Base-by-base conservation (phyloP, 2,797 vertebrate genomes). In the Melopsittacus undulatus region DNA sequence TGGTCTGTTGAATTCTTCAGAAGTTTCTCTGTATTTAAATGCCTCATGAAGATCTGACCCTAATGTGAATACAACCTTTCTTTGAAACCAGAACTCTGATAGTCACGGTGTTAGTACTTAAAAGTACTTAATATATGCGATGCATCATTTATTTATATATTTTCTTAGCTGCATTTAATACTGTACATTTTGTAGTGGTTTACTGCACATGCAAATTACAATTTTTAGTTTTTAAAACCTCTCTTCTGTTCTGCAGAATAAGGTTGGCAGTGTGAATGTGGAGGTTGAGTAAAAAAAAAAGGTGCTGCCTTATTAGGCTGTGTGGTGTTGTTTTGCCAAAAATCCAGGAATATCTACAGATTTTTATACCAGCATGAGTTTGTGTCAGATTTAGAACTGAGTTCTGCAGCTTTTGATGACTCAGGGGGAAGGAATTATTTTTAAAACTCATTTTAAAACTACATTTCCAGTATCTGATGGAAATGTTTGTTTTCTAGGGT, bases 401-500 rank as follows among this genome's bases (percentile, higher is more conserved):
- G 56, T 75, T 89, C 49, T 78, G 36, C 67, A 91, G 70, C 30
- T 90, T 81, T 78, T 48, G 54, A 74, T 96, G 59, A 87, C 74
- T 74, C 66, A 90, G 30, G 48, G 78, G 77, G 36, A 91, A n/a
- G 40, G 82, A 88, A 83, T 92, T 96, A 59, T 85, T 94, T 92
- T 82, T 67, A 81, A 89, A 89, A 46, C 48, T 72, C 17, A 9
- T 56, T 89, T 87, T 67, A 46, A 95, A 94, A 85, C 85, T 95
- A 68, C 94, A 89, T 96, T 97, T 97, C 96, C 92, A 92, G 54
- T 87, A 85, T 92, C 16, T 96, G 86, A 96, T 93, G 94, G 84
- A 95, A 93, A 96, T 96, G 90, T 95, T 96, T 97, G 64, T 94
- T 95, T 97, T 96, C 82, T 96, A 98, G 98, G 92, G 95, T 97